Evolutionary conservation across 2,113 vertebrate species (phyloP).

Genomic region (Hucho hucho): DNA sequence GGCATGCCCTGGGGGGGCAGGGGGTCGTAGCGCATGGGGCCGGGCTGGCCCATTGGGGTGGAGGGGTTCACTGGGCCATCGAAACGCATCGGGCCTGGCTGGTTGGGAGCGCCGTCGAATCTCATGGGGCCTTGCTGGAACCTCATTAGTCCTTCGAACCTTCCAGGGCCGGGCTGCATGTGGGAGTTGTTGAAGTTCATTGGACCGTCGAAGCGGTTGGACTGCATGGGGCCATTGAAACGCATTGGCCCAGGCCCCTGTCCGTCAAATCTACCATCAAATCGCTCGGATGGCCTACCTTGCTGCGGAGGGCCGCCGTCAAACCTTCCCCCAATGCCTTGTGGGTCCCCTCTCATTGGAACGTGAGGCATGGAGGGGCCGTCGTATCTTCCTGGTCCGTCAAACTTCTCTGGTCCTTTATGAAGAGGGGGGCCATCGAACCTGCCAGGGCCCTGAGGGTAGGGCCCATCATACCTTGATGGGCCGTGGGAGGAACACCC

Average conservation of each 20-base stretch:
- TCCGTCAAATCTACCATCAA: constrained; percentile 74
- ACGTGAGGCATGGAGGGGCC: constrained; percentile 68
- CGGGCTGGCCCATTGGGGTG: constrained; percentile 77
- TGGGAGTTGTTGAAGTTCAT: constrained; percentile 75
- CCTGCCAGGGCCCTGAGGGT: constrained; percentile 47
- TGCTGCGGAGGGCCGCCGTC: constrained; percentile 60
- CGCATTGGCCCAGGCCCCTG: constrained; percentile 36
- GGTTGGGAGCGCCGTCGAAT: constrained; percentile 70
- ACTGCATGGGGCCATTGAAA: constrained; percentile 46
- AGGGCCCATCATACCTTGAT: constrained; percentile 48
- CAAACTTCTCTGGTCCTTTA: constrained; percentile 68
- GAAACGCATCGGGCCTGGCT: constrained; percentile 68
- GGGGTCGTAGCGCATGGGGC: constrained; percentile 81
- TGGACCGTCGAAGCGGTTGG: constrained; percentile 49
- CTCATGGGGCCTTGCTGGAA: constrained; percentile 69
- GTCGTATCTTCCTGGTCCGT: constrained; percentile 73
- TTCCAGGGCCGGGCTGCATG: constrained; percentile 44
- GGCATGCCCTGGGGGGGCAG: constrained; percentile 68
- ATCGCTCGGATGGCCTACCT: constrained; percentile 54
- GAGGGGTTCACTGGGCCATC: constrained; percentile 80
- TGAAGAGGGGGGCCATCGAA: constrained; percentile 63
- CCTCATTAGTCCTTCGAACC: constrained; percentile 76
- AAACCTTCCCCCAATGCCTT: constrained; percentile 58
- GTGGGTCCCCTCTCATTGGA: constrained; percentile 66
- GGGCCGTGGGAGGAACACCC: constrained; percentile 46